Percentiles rank a stretch among this genome's conserved stretches.
These are phyloP conservation scores for Calephelis virginiensis DNA, from an alignment of 1,140 invertebrate genomes.

Conservation along the genomic window DNA sequence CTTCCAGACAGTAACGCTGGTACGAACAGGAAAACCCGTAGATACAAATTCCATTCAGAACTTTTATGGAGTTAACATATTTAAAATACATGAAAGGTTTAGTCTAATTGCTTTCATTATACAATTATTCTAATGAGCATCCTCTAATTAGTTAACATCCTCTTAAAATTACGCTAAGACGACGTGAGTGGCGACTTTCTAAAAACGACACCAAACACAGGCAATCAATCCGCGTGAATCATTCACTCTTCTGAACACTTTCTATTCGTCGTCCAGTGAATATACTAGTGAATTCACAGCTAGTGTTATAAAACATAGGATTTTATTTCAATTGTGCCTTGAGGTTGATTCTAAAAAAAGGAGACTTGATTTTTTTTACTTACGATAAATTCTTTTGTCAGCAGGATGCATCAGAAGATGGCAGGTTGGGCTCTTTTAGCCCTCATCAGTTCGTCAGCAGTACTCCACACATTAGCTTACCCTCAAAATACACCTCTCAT, in stretches of 20 bases:
- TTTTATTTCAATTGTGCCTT: background rate
- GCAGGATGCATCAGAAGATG: constrained; percentile 74
- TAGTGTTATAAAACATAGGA: no score
- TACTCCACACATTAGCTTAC: constrained; percentile 79
- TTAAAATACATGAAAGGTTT: background rate
- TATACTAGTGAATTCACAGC: constrained; percentile 28
- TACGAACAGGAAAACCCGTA: no score
- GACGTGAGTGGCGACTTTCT: constrained; percentile 61
- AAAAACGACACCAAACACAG: constrained; percentile 56
- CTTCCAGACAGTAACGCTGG: no score
- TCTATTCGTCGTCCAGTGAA: constrained; percentile 61
- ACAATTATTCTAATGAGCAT: constrained; percentile 53
- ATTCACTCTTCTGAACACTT: constrained; percentile 72
- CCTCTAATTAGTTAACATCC: constrained; percentile 60
- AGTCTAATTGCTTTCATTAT: constrained; percentile 12
- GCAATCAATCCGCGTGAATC: constrained; percentile 67
- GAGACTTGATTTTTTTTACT: constrained; percentile 22
- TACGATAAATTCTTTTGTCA: constrained; percentile 41
- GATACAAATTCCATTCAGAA: no score
- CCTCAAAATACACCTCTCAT: constrained; percentile 75
- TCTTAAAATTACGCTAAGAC: constrained; percentile 52
- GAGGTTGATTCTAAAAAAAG: no score
- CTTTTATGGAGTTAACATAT: no score
- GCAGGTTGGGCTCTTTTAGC: constrained; percentile 77
- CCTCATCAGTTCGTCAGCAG: constrained; percentile 77